A percentile compares a stretch with the other conserved stretches of the same genome.
Evolutionary conservation across 2,797 vertebrate genomes (phyloP).

Genomic region (Allobates femoralis): DNA sequence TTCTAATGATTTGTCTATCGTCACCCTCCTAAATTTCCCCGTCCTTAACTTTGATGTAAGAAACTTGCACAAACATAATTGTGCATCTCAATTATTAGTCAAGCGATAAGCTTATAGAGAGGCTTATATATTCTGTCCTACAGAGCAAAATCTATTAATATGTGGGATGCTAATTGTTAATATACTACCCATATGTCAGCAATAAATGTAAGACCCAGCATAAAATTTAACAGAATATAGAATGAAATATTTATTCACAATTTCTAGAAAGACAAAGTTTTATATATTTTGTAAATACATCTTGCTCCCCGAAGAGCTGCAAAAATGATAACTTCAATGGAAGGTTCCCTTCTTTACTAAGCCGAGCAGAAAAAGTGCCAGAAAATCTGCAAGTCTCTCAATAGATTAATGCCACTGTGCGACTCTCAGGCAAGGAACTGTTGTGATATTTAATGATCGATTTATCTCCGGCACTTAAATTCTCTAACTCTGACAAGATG

Average conservation of each 20-base stretch:
- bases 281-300: slow-evolving; percentile 28
- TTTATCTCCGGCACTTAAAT: slow-evolving; percentile 52
- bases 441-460: slow-evolving; percentile 52
- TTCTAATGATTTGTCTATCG: not conserved
- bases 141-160: not conserved
- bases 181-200: not conserved
- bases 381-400: slow-evolving; percentile 19
- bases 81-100: not conserved
- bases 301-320: slow-evolving; percentile 27
- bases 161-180: not conserved
- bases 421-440: slow-evolving; percentile 29
- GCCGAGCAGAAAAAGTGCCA: not conserved
- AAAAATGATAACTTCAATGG: slow-evolving; percentile 5
- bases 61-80: not conserved
- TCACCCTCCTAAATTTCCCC: too few species aligned
- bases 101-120: not conserved
- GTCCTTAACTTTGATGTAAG: not conserved
- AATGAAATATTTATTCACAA: slow-evolving; percentile 35
- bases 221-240: not conserved
- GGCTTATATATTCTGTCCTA: not conserved
- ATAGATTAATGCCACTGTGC: slow-evolving; percentile 41
- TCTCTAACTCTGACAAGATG: slow-evolving; percentile 52
- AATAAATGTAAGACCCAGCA: not conserved
- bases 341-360: slow-evolving; percentile 7
- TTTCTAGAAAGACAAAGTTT: slow-evolving; percentile 29